Evolutionary conservation across 2,797 vertebrate species (phyloP).

Genomic region (Centropyge bicolor): DNA sequence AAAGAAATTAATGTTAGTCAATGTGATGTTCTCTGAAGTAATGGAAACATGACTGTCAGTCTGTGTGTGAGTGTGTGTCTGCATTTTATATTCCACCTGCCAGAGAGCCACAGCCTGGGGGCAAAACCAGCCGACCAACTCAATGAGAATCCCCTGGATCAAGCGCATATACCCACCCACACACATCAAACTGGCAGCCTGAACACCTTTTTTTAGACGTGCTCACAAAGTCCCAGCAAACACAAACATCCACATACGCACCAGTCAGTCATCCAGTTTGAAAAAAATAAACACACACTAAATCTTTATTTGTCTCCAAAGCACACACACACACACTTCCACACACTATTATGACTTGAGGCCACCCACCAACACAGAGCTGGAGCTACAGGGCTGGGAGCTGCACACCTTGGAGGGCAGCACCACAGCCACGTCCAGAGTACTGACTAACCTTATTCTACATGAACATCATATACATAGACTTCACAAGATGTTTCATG

Average conservation of each 20-base stretch:
- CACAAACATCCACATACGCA: constrained; percentile 3
- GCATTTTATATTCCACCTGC: constrained; percentile 41
- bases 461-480: background rate
- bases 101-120: constrained; percentile 48
- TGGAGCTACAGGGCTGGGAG: constrained; percentile 15
- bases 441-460: background rate
- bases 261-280: background rate
- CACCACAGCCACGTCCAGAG: constrained; percentile 1
- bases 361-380: constrained; percentile 9
- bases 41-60: background rate
- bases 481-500: background rate
- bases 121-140: constrained; percentile 51
- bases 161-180: constrained; percentile 22
- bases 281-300: background rate
- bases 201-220: background rate
- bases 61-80: background rate
- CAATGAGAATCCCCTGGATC: constrained; percentile 52
- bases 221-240: background rate
- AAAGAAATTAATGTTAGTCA: too few species aligned
- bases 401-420: constrained; percentile 5
- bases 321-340: background rate
- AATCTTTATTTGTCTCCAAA: background rate
- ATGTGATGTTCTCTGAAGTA: too few species aligned
- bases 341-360: background rate
- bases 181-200: constrained; percentile 28